Percentiles rank a stretch among this genome's conserved stretches.
phyloP scores from a whole-genome alignment of 2,113 vertebrate species.

The Nestor notabilis region DNA sequence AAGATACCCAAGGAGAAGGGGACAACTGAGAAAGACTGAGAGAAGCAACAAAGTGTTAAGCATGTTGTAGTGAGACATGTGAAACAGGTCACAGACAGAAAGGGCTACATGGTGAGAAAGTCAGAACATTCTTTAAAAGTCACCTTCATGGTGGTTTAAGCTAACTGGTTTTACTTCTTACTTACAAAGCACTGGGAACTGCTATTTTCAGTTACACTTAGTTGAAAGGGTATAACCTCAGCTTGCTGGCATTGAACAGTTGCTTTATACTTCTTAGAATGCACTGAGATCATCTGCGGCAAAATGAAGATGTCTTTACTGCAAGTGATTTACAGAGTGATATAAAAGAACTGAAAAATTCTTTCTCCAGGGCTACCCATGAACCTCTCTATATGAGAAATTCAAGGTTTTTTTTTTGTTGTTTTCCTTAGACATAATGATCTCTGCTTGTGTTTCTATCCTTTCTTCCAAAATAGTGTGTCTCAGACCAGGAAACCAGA shows the following conservation, averaged over 20 bases:
- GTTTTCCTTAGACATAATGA: neutral
- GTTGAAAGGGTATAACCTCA: neutral
- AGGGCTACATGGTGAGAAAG: neutral
- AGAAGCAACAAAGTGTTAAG: neutral
- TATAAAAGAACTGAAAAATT: neutral
- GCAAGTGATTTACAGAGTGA: neutral
- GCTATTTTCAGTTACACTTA: constrained; percentile 13
- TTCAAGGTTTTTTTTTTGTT: neutral
- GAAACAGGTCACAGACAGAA: neutral
- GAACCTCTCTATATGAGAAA: neutral
- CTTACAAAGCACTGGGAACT: neutral
- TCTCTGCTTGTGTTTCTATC: neutral
- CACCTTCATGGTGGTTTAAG: neutral
- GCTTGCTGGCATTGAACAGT: neutral
- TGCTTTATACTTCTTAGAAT: constrained; percentile 9
- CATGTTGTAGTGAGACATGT: rapidly evolving
- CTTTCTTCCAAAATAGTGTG: neutral
- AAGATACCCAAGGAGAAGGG: neutral
- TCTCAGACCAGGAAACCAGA: neutral
- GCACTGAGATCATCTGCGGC: neutral
- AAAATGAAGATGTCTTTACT: neutral
- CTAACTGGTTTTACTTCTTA: constrained; percentile 14
- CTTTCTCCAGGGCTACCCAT: neutral
- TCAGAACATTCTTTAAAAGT: neutral
- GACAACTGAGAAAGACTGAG: neutral